These are phyloP conservation scores for Platysteira castanea DNA, from an alignment of 2,113 vertebrate genomes.

Conservation along the genomic window DNA sequence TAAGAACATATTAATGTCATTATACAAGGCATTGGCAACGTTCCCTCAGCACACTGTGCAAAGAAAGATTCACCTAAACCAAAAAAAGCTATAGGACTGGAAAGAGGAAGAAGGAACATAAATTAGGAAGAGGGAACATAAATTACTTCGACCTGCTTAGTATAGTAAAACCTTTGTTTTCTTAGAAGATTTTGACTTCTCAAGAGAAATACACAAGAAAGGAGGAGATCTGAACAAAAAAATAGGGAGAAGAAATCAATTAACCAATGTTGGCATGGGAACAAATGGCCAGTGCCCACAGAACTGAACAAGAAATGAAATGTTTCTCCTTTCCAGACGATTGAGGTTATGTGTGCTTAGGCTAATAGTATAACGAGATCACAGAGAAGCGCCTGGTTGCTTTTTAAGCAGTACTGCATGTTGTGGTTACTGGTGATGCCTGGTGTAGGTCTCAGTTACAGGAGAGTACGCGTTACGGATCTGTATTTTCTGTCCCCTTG, in stretches of 20 bases:
- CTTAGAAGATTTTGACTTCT: neutral
- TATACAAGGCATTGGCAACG: neutral
- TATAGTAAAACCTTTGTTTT: neutral
- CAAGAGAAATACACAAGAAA: neutral
- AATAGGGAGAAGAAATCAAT: neutral
- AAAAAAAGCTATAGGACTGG: neutral
- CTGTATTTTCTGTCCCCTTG: neutral
- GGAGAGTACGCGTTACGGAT: neutral
- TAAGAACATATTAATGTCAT: constrained; percentile 12
- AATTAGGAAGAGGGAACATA: neutral
- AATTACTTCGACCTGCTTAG: neutral
- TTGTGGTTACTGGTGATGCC: neutral
- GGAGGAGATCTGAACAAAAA: neutral
- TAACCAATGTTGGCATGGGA: neutral
- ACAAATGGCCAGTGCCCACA: neutral
- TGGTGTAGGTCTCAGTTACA: neutral
- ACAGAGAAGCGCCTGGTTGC: fast-evolving
- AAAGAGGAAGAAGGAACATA: neutral
- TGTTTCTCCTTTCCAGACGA: neutral
- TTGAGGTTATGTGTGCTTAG: neutral
- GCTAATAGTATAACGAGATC: neutral
- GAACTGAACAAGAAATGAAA: neutral
- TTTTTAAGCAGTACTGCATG: neutral
- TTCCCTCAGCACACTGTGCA: neutral
- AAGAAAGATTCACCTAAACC: neutral